Percentiles rank a stretch among this genome's conserved stretches.
These are phyloP conservation scores for Callipepla squamata DNA, from an alignment of 2,113 vertebrate genomes.

Conservation along the genomic window DNA sequence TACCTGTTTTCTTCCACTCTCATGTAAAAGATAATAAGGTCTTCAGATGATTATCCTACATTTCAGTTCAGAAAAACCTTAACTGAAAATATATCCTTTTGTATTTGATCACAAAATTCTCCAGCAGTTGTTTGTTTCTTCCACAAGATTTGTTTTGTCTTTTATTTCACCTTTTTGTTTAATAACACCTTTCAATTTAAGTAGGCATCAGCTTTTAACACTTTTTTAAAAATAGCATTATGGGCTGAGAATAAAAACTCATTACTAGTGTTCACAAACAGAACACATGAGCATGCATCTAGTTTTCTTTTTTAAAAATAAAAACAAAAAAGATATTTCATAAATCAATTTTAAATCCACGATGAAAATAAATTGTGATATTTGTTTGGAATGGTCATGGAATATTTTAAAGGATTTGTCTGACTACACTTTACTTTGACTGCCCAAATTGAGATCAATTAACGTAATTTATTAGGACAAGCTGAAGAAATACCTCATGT, in stretches of 20 bases:
- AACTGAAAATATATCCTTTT: not conserved
- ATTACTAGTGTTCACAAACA: not conserved
- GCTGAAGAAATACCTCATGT: not conserved
- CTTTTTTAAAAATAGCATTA: not conserved
- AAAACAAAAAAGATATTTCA: not conserved
- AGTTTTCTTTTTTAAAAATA: not conserved
- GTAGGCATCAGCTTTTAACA: not conserved
- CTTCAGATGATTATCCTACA: not conserved
- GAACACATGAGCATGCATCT: not conserved
- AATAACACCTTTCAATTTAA: not conserved
- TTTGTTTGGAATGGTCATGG: not conserved
- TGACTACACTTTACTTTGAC: not conserved
- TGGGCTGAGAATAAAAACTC: not conserved
- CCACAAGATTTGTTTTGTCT: not conserved
- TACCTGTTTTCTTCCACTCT: not conserved
- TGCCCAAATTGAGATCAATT: not conserved
- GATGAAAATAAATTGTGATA: not conserved
- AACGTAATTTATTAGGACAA: not conserved
- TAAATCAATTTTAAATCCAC: not conserved
- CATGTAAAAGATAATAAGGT: not conserved
- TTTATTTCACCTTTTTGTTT: not conserved
- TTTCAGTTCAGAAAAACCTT: not conserved
- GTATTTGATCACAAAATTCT: not conserved
- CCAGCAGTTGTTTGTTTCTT: not conserved
- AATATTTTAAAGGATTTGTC: not conserved